Evolutionary conservation across 2,797 vertebrate genomes (phyloP).

Genomic region (Lycodopsis pacificus): DNA sequence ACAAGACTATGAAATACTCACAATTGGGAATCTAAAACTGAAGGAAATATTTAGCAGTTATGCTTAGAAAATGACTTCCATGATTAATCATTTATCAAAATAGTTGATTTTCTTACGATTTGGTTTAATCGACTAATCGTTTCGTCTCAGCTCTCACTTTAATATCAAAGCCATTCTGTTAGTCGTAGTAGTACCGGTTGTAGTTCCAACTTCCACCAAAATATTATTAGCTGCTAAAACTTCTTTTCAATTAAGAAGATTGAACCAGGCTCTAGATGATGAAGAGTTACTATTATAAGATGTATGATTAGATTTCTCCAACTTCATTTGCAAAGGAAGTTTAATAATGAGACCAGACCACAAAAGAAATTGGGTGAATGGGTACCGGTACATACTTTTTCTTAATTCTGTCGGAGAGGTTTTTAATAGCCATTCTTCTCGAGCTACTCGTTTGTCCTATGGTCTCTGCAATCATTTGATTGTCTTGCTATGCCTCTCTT

Average conservation of each 20-base stretch:
- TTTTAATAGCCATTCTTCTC: conserved; percentile 3
- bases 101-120: not conserved
- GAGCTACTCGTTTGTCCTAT: conserved; percentile 30
- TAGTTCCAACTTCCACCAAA: conserved; percentile 31
- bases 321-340: conserved; percentile 59
- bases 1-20: conserved; percentile 19
- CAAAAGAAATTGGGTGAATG: conserved; percentile 49
- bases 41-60: not conserved
- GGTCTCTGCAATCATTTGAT: conserved; percentile 45
- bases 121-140: not conserved
- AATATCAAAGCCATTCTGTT: not conserved
- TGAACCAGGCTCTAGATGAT: conserved; percentile 44
- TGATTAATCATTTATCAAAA: not conserved
- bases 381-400: conserved; percentile 18
- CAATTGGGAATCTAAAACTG: not conserved
- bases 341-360: conserved; percentile 57
- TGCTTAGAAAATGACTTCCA: not conserved
- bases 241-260: conserved; percentile 47
- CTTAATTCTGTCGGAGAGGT: conserved; percentile 30
- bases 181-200: not conserved
- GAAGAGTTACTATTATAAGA: conserved; percentile 66
- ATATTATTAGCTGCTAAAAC: conserved; percentile 39
- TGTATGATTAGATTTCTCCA: conserved; percentile 61
- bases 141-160: not conserved
- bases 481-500: conserved; percentile 42